phyloP scores from a whole-genome alignment of 64 coral and sea anemone genomes.

The Exaiptasia diaphana region DNA sequence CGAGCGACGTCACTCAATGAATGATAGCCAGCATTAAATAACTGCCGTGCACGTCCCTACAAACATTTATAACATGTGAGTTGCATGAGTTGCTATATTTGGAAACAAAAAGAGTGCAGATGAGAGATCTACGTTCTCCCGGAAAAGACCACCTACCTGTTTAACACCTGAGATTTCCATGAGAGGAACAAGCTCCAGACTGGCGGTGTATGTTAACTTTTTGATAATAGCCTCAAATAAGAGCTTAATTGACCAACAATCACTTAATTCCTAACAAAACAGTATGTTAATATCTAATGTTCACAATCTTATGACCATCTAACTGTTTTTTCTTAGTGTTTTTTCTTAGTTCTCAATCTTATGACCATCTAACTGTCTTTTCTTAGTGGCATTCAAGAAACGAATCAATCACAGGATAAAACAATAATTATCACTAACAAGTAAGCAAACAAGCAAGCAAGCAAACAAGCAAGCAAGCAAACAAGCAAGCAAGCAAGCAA shows the following conservation, averaged over 20 bases:
- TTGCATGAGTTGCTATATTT: background rate
- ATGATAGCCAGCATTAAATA: conserved; percentile 79
- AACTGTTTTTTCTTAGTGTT: too few species aligned
- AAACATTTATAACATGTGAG: background rate
- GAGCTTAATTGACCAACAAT: conserved; percentile 78
- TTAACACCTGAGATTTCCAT: conserved; percentile 89
- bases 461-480: too few species aligned
- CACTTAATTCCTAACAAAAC: conserved; percentile 68
- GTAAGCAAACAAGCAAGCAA: too few species aligned
- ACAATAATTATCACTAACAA: too few species aligned
- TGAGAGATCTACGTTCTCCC: background rate
- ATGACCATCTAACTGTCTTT: too few species aligned
- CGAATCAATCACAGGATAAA: too few species aligned
- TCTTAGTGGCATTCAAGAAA: too few species aligned
- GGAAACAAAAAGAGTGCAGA: background rate
- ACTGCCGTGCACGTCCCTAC: conserved; percentile 80
- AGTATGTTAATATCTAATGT: background rate
- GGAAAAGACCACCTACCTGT: too few species aligned
- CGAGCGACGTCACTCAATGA: conserved; percentile 62
- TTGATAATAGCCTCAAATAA: conserved; percentile 87
- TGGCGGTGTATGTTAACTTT: conserved; percentile 78
- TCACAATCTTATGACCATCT: too few species aligned
- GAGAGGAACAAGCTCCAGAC: conserved; percentile 80
- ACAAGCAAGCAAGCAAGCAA: too few species aligned
- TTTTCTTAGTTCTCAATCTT: too few species aligned